Conservation (phyloP, 2,113 vertebrate genomes). For the Alces alces region DNA sequence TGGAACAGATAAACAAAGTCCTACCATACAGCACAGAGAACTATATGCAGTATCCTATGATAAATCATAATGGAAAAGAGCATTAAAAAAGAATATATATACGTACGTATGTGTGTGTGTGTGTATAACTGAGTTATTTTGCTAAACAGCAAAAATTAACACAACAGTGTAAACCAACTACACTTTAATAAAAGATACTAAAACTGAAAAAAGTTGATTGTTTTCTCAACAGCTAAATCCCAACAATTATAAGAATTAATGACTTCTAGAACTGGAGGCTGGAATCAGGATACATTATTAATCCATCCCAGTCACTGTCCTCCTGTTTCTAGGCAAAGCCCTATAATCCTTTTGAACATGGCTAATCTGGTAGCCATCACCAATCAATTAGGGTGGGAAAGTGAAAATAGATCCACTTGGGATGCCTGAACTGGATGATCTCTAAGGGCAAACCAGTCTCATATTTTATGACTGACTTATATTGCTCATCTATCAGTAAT, state of each 20-base stretch:
- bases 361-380: neutral
- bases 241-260: neutral
- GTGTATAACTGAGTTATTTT: neutral
- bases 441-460: neutral
- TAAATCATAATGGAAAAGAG: neutral
- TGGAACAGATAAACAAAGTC: neutral
- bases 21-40: neutral
- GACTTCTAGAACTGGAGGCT: neutral
- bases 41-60: neutral
- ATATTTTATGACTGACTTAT: neutral
- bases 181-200: neutral
- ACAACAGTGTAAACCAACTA: neutral
- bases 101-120: rapidly evolving
- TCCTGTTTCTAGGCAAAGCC: neutral
- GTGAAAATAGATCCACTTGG: neutral
- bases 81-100: neutral
- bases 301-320: neutral
- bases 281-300: neutral
- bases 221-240: neutral
- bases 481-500: neutral
- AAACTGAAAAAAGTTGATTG: neutral
- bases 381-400: neutral
- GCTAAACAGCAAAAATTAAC: neutral
- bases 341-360: neutral
- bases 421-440: neutral